A percentile compares a stretch with the other conserved stretches of the same genome.
Conservation (phyloP, 2,113 vertebrate species). For the Oncorhynchus gorbuscha region DNA sequence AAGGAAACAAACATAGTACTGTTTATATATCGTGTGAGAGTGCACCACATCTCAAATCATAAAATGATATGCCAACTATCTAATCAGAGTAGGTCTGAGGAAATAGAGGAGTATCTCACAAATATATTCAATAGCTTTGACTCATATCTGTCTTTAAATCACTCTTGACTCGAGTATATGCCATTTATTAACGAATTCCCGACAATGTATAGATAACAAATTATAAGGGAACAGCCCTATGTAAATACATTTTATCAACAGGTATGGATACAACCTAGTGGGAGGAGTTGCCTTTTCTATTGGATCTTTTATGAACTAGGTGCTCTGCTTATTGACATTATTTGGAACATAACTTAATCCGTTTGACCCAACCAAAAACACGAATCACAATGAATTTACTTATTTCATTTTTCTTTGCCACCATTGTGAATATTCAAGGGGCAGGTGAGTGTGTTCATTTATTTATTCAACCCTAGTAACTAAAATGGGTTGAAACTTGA, state of each 20-base stretch:
- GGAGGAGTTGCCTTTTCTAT: slow-evolving; percentile 9
- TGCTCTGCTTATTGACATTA: slow-evolving; percentile 9
- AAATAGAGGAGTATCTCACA: not conserved
- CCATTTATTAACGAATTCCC: not conserved
- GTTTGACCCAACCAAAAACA: not conserved
- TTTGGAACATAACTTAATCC: not conserved
- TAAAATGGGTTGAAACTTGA: not conserved
- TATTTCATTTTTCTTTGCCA: slow-evolving; percentile 33
- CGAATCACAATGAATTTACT: slow-evolving; percentile 24
- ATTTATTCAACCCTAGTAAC: not conserved
- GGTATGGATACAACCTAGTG: not conserved
- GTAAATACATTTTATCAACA: not conserved
- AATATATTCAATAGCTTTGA: no score
- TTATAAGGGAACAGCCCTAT: no score
- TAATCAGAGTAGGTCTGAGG: not conserved
- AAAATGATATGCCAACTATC: not conserved
- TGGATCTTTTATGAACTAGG: not conserved
- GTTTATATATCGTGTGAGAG: not conserved
- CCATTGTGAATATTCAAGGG: slow-evolving; percentile 19
- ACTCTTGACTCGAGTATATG: not conserved
- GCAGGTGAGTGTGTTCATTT: slow-evolving; percentile 30
- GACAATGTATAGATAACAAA: no score
- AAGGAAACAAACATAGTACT: no score
- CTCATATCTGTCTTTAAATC: no score
- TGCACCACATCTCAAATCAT: not conserved